phyloP scores from a whole-genome alignment of 2,888 invertebrate genomes.

The Drosophila kanekoi region DNA sequence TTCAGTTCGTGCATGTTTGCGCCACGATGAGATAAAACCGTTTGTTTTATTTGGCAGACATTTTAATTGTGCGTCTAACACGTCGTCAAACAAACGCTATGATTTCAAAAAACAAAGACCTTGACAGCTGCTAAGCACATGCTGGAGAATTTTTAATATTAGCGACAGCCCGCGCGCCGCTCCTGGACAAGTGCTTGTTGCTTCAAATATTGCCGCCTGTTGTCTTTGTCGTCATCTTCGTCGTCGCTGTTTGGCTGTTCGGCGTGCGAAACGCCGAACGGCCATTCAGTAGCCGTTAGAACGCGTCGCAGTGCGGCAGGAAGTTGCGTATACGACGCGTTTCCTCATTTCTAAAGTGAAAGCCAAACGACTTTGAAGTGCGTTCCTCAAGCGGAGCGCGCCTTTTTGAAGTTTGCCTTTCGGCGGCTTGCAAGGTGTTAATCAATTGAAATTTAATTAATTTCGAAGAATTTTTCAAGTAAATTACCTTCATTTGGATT shows the following conservation, averaged over 20 bases:
- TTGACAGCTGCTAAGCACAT: conserved; percentile 26
- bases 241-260: conserved; percentile 46
- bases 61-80: conserved; percentile 66
- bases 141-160: conserved; percentile 22
- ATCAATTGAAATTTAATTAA: conserved; percentile 65
- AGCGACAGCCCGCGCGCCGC: conserved; percentile 38
- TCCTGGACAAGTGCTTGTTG: conserved; percentile 70
- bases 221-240: conserved; percentile 42
- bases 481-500: conserved; percentile 40
- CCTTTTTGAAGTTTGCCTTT: conserved; percentile 38
- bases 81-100: conserved; percentile 38
- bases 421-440: conserved; percentile 60
- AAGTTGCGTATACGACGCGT: conserved; percentile 78
- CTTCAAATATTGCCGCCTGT: conserved; percentile 59
- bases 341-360: conserved; percentile 14
- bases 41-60: conserved; percentile 54
- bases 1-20: conserved; percentile 24
- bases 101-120: background rate
- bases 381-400: conserved; percentile 34
- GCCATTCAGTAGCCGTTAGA: conserved; percentile 77
- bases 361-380: conserved; percentile 21
- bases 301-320: conserved; percentile 78
- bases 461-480: conserved; percentile 42
- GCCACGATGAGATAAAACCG: conserved; percentile 45
- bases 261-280: conserved; percentile 58